phyloP scores from a whole-genome alignment of 2,888 invertebrate genomes.

The Zele albiditarsus region DNA sequence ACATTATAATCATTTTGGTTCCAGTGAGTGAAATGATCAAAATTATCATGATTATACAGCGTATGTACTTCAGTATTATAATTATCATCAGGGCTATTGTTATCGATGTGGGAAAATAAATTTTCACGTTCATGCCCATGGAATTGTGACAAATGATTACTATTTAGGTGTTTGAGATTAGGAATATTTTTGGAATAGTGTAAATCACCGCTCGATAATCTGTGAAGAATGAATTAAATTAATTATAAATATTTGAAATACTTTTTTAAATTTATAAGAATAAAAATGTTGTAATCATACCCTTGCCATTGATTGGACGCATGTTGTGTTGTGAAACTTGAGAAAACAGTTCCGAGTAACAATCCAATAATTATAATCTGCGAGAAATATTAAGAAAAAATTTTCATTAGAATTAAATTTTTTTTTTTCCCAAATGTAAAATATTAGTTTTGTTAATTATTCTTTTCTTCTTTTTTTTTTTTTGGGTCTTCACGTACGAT shows the following conservation, averaged over 20 bases:
- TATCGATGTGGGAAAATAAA: not conserved
- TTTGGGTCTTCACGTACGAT: constrained; percentile 58
- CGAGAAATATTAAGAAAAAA: constrained; percentile 23
- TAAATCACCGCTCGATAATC: not conserved
- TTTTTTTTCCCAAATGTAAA: constrained; percentile 11
- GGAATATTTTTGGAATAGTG: not conserved
- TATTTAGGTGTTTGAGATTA: not conserved
- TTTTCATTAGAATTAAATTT: constrained; percentile 28
- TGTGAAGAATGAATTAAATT: not conserved
- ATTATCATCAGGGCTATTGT: constrained; percentile 34
- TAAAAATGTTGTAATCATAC: constrained; percentile 52
- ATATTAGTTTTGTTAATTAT: no score
- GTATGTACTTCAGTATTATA: not conserved
- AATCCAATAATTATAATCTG: constrained; percentile 55
- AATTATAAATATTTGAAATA: constrained; percentile 8
- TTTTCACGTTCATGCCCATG: not conserved
- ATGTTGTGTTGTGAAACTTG: constrained; percentile 46
- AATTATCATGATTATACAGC: not conserved
- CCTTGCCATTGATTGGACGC: constrained; percentile 59
- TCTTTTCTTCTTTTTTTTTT: not conserved
- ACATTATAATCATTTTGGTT: constrained; percentile 68
- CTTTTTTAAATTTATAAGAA: not conserved
- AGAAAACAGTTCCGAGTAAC: constrained; percentile 50
- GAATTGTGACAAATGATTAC: not conserved
- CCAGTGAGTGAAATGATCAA: constrained; percentile 54